These are phyloP conservation scores for Heterodera carotae DNA, from an alignment of 1,140 invertebrate genomes.

Conservation along the genomic window DNA sequence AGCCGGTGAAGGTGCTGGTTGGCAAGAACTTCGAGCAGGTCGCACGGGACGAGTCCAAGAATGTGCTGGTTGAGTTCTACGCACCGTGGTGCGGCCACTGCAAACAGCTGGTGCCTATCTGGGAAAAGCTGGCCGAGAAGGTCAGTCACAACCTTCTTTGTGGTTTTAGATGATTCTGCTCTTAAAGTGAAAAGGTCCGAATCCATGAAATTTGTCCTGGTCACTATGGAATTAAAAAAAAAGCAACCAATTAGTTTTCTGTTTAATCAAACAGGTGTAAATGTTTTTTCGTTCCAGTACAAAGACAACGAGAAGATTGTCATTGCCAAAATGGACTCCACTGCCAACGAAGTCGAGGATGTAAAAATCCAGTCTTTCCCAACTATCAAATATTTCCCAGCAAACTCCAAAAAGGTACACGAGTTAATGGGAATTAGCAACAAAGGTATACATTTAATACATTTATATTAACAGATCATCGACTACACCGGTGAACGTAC, in stretches of 20 bases:
- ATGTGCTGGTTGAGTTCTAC: constrained; percentile 95
- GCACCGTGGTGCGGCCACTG: constrained; percentile 57
- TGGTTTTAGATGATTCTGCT: too few relatives aligned
- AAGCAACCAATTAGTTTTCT: too few relatives aligned
- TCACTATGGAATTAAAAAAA: too few relatives aligned
- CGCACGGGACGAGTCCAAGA: constrained; percentile 82
- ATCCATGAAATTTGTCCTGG: too few relatives aligned
- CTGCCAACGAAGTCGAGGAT: constrained; percentile 87
- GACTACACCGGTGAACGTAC: constrained; percentile 94
- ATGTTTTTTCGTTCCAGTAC: constrained; percentile 62
- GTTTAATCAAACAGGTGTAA: constrained; percentile 49
- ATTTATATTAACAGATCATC: too few relatives aligned
- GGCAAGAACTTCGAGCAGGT: constrained; percentile 94
- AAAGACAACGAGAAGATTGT: constrained; percentile 81
- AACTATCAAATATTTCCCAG: constrained; percentile 85
- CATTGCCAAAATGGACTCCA: constrained; percentile 97
- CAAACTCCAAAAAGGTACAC: constrained; percentile 67
- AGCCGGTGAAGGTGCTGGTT: constrained; percentile 89
- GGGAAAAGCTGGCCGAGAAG: constrained; percentile 83
- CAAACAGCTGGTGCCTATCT: constrained; percentile 82
- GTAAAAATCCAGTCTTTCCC: constrained; percentile 91
- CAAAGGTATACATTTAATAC: constrained; percentile 48
- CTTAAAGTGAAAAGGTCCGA: too few relatives aligned
- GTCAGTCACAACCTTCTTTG: neutral
- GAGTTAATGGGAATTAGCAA: constrained; percentile 72